Evolutionary conservation across 2,888 invertebrate species (phyloP), one percentile per base, ranked within the genome.

Genomic region (Euphydryas editha): DNA sequence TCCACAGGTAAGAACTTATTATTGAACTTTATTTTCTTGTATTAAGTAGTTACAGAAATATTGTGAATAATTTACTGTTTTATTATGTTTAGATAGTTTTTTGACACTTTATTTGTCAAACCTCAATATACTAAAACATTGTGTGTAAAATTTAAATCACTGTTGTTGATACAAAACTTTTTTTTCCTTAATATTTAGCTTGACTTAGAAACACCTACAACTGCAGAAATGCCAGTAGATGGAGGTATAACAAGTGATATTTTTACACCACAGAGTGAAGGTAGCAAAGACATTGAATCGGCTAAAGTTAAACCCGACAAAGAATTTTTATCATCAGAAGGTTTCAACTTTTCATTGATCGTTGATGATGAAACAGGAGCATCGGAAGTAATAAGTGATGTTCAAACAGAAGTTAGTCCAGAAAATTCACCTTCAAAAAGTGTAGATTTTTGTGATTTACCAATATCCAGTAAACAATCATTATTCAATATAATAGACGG

Each of bases 141-240:
- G 30, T 24, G 6, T 24, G 2, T 24, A 24, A 24, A n/a, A n/a
- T n/a, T n/a, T n/a, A n/a, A n/a, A n/a, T n/a, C n/a, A n/a, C 0
- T 30, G 30, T 30, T 30, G 30, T 30, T 30, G 8, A 30, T 30
- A n/a, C n/a, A 30, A 30, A 7, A 30, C 30, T 7, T 30, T 30
- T 30, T 46, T 37, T 46, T 56, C n/a, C 15, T 61, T 11, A 10
- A 30, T 24, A 70, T 87, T 56, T 72, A 93, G 93, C 82, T 93
- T 18, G 92, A 93, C 68, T 73, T 93, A 46, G 93, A 93, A 85
- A 93, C 93, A 2, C 93, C 93, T 11, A 92, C 92, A 3, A 93
- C 93, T 37, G 90, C 90, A 1, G 93, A 93, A 20, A 76, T 92
- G 17, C 94, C 87, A 0, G 72, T 83, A 1, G 88, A 88, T 65